Evolutionary conservation across 2,113 vertebrate genomes (phyloP), one percentile per base, ranked within the genome.

Genomic region (Gadus chalcogrammus): DNA sequence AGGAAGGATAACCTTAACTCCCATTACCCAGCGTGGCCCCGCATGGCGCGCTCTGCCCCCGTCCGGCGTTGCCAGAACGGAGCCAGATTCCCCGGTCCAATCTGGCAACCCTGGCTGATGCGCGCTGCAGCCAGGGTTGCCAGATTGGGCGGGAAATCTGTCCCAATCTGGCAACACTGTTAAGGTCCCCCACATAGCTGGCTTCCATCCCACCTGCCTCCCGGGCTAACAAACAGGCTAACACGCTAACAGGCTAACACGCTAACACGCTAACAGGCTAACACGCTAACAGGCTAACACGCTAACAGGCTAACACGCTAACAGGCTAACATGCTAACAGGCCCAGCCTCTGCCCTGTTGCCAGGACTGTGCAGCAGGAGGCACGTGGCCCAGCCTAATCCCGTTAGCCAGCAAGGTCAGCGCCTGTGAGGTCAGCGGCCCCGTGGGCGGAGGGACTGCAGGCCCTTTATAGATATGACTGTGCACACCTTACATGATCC

Each of bases 351-450:
- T 52, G 79, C 82, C 73, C 87, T 75, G 77, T 70, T 66, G 69
- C 70, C 72, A 84, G 67, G 76, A 79, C 79, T 79, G 18, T 78
- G 85, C 60, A 82, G 42, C 42, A 81, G 67, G 77, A 74, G 70
- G 67, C 86, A 88, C 72, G 80, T 87, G 86, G 71, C 72, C 68
- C 76, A 76, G 81, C 71, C 71, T 90, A 90, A 93, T 92, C 92
- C 81, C 78, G 81, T 92, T 91, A 92, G 74, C 42, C 65, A 27
- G 75, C 78, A 38, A 83, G 88, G 90, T 90, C 88, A 92, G 90
- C 87, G 88, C 85, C 88, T 69, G 82, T 69, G 65, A 28, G 65
- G 68, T 55, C 68, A 70, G 79, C 75, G 77, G 78, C 72, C 68
- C 77, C 74, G 77, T 83, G 79, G 42, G 79, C 60, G 69, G 70